These are phyloP conservation scores for Rhizomys pruinosus DNA, from an alignment of 2,113 vertebrate genomes.

Conservation along the genomic window DNA sequence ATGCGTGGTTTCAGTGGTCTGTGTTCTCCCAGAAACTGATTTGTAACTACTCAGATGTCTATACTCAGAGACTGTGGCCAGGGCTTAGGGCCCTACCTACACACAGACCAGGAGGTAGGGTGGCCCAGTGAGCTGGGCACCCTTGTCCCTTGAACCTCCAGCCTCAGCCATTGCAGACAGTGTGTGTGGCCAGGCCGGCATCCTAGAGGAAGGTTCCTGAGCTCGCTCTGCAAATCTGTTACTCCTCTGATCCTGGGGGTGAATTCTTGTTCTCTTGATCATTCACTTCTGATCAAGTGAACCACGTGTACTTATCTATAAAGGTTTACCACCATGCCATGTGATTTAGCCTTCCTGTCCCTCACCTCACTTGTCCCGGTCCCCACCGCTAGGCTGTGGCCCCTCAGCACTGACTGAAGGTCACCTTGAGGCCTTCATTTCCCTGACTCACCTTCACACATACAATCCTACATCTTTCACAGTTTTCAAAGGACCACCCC, in stretches of 20 bases:
- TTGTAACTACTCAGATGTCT: not conserved
- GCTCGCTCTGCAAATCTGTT: no score
- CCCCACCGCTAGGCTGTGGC: no score
- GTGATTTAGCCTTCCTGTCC: no score
- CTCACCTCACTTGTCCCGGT: rapidly evolving
- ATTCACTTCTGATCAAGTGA: not conserved
- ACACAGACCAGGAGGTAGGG: rapidly evolving
- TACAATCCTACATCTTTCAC: rapidly evolving
- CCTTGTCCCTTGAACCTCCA: not conserved
- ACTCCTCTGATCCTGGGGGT: no score
- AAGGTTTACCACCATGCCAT: rapidly evolving
- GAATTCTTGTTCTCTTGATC: rapidly evolving
- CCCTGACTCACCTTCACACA: not conserved
- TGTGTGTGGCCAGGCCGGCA: not conserved
- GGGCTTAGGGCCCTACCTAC: no score
- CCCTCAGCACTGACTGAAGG: not conserved
- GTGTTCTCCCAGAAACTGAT: not conserved
- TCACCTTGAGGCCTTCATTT: not conserved
- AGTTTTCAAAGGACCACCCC: not conserved
- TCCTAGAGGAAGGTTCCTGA: no score
- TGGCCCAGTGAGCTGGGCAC: not conserved
- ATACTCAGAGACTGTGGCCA: rapidly evolving
- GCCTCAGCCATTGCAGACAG: not conserved
- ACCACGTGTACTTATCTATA: rapidly evolving
- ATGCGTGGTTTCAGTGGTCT: not conserved